Evolutionary conservation across 1,140 invertebrate genomes (phyloP), one percentile per base, ranked within the genome.

Genomic region (Euura lappo): DNA sequence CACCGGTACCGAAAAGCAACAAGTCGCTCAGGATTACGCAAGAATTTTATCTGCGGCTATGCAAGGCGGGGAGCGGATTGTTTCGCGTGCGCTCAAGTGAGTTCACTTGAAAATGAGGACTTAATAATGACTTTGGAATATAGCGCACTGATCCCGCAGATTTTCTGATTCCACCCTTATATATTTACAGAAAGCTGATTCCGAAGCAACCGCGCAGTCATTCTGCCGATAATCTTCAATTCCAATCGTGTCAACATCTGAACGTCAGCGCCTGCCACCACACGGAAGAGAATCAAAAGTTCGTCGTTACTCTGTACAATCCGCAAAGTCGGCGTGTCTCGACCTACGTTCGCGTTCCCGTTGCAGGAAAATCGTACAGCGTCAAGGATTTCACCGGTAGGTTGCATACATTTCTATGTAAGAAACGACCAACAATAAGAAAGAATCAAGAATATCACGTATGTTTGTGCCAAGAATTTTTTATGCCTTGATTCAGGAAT

Each of bases 1-100:
- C 1, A 94, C 94, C 0, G 97, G 97, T n/a, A 98, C 97, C 0
- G 96, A 96, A 79, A 97, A 97, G 80, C 93, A 98, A 86, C 91
- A 94, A 69, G 97, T 98, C 1, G 93, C 95, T 0, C 79, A 91
- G 8, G 97, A 99, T 86, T 99, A 99, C 84, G 92, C 90, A 0
- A 87, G 92, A 75, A 88, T 93, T 75, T 84, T 97, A 6, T 81
- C 89, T 10, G 82, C 88, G 70, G 93, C 90, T 8, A 85, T 92
- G 7, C 79, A 84, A 6, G 84, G 88, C 73, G 92, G 91, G 78
- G 83, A 90, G 79, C 80, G 87, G 71, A 84, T 89, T 13, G 78
- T 83, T 5, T 76, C 80, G n/a, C 75, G 72, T 65, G 83, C 86
- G 42, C 51, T 89, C 6, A 81, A 75, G 81, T 81, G 66, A 44